Evolutionary conservation across 2,888 invertebrate genomes (phyloP), one percentile per base, ranked within the genome.

Genomic region (Halictus ligatus): DNA sequence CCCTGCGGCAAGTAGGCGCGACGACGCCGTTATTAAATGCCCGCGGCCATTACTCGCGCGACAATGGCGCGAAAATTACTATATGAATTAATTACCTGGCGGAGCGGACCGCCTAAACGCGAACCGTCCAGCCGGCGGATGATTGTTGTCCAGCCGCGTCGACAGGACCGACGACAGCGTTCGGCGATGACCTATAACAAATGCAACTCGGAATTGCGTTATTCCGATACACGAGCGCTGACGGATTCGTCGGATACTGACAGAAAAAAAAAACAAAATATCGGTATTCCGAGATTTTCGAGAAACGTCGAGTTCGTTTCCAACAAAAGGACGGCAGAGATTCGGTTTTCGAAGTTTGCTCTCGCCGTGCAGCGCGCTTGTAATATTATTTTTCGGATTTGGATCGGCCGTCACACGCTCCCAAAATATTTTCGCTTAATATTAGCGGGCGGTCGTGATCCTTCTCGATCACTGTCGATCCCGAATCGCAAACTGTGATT

Each of bases 1-100:
- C 50, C 40, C 60, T 4, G 46, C 74, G 58, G 35, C 75, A 64
- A 54, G 67, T 50, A 60, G 81, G 18, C 58, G 74, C 84, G 85
- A 84, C 83, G 89, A 84, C 83, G 89, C 81, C 84, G 76, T 88
- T 87, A 88, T 90, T 90, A 89, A 90, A 88, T 83, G 81, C 75
- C 50, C 29, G 71, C 35, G 43, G 29, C 50, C 54, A 80, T 83
- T 83, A 83, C 75, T 29, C 43, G 43, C 54, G 60, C 82, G 80
- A 90, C 89, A 90, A 89, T 89, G 81, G 86, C 78, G 46, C 74
- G 83, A 88, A 78, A 90, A 90, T 90, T 87, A 64, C 79, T 74
- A 72, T 79, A 74, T 50, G 79, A 73, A 79, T 64, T 89, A 89
- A 87, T 90, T 90, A 88, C 87, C 85, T 58, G 79, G 72, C 69